Percentiles rank a stretch among this genome's conserved stretches.
These are phyloP conservation scores for Phrynocephalus guinanensis DNA, from an alignment of 2,797 vertebrate genomes.

Conservation along the genomic window DNA sequence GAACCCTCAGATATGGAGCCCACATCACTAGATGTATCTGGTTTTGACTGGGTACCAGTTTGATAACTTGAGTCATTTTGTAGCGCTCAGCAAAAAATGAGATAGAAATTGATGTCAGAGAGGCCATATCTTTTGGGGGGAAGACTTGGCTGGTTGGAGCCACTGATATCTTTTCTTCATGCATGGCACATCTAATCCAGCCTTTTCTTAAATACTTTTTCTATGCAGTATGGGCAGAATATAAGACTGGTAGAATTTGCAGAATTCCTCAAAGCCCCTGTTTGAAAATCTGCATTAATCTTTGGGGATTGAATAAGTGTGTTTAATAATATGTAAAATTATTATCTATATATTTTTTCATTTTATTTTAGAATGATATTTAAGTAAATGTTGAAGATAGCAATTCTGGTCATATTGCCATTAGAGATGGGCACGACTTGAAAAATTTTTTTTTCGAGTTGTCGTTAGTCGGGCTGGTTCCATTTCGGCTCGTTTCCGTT, in stretches of 20 bases:
- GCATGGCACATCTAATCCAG: conserved; percentile 52
- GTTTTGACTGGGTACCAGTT: conserved; percentile 60
- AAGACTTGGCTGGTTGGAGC: conserved; percentile 66
- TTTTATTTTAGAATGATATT: neutral
- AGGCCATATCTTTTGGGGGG: conserved; percentile 71
- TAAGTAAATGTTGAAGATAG: conserved; percentile 38
- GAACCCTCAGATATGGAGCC: conserved; percentile 41
- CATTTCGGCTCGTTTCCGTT: too few species aligned
- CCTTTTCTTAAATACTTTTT: conserved; percentile 3
- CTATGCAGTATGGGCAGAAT: conserved; percentile 33
- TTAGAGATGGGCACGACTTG: too few species aligned
- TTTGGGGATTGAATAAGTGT: conserved; percentile 35
- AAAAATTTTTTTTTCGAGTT: too few species aligned
- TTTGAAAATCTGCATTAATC: conserved; percentile 20
- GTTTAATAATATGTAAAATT: neutral
- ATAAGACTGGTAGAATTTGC: conserved; percentile 39
- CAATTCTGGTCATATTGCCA: conserved; percentile 6
- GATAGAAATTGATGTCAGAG: conserved; percentile 68
- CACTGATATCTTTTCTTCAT: conserved; percentile 66
- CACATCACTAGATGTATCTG: conserved; percentile 64
- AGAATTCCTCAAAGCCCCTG: conserved; percentile 38
- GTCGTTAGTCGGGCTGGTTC: too few species aligned
- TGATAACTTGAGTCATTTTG: conserved; percentile 66
- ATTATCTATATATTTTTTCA: neutral
- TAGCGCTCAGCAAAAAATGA: conserved; percentile 58